Evolutionary conservation across 2,113 vertebrate genomes (phyloP), one percentile per base, ranked within the genome.

Genomic region (Sigmodon hispidus): DNA sequence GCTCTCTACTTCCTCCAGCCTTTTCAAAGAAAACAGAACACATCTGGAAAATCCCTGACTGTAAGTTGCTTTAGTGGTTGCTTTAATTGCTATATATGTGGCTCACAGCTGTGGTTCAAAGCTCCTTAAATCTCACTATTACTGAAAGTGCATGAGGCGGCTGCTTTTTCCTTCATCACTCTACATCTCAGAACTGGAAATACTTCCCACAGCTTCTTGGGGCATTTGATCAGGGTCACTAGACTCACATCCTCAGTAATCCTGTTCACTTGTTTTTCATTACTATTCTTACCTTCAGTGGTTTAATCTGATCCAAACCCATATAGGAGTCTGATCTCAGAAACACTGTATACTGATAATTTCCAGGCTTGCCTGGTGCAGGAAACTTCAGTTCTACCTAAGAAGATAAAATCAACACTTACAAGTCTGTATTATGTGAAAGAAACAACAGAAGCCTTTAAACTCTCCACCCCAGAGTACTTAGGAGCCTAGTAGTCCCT

Each of bases 361-460:
- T 99, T 91, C 99, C 99, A 34, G 99, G 99, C 98, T 99, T 99
- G 93, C 99, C 99, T 57, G 99, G 99, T 87, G 99, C 99, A 93
- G 99, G 99, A 98, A 99, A 99, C 98, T 99, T 99, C 96, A 99
- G 98, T 98, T 99, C 99, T 98, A 99, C 99, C 99, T 99, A 81
- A 11, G 63, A 98, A 98, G 91, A 97, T 63, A 98, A 61, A 98
- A 97, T 96, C n/a, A 96, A 80, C 59, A 94, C 70, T 97, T 79
- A 89, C 57, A 73, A 85, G 83, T 21, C 69, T 94, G 3, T 69
- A 89, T 80, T 88, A 13, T 19, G 29, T 69, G 31, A 45, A 81
- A 11, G 29, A 87, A 95, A 87, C 61, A 96, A 59, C 0, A 86
- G 48, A 29, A 59, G 59, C 3, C 63, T 50, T 63, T 88, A 65